Conservation (phyloP, 2,797 vertebrate species). For the Sebastes paucispinis region DNA sequence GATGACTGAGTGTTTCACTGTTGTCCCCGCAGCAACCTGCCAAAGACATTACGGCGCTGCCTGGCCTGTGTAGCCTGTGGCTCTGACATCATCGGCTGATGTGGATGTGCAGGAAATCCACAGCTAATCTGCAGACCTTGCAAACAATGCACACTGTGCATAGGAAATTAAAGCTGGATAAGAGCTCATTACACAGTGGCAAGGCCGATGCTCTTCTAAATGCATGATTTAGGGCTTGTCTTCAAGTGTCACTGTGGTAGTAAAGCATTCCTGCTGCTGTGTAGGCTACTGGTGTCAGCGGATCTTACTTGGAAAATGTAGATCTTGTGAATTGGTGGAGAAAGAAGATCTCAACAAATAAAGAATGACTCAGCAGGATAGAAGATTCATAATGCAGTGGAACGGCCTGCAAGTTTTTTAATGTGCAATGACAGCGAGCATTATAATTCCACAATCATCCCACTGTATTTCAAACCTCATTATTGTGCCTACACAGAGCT, state of each 20-base stretch:
- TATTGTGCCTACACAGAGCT: slow-evolving; percentile 6
- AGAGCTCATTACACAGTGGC: slow-evolving; percentile 24
- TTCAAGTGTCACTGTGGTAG: slow-evolving; percentile 27
- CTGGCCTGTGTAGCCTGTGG: slow-evolving; percentile 24
- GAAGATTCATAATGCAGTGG: slow-evolving; percentile 4
- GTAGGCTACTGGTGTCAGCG: slow-evolving; percentile 19
- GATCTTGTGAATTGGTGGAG: slow-evolving; percentile 6
- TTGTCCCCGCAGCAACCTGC: slow-evolving; percentile 9
- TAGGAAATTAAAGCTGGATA: slow-evolving; percentile 33
- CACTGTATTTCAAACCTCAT: slow-evolving; percentile 22
- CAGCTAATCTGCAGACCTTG: slow-evolving; percentile 45
- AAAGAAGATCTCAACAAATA: neutral
- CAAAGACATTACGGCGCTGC: slow-evolving; percentile 29
- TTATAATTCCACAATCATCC: slow-evolving; percentile 6
- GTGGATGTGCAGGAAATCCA: slow-evolving; percentile 44
- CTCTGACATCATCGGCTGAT: slow-evolving; percentile 50
- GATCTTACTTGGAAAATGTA: slow-evolving; percentile 9
- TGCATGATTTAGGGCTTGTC: slow-evolving; percentile 11
- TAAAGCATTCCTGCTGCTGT: slow-evolving; percentile 24
- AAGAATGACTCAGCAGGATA: slow-evolving; percentile 22
- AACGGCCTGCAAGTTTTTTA: neutral
- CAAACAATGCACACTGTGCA: slow-evolving; percentile 41
- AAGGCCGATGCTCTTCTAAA: slow-evolving; percentile 19
- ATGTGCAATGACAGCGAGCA: neutral
- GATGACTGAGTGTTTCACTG: slow-evolving; percentile 4